Evolutionary conservation across 2,797 vertebrate species (phyloP), one percentile per base, ranked within the genome.

Genomic region (Enteromius viviparus): DNA sequence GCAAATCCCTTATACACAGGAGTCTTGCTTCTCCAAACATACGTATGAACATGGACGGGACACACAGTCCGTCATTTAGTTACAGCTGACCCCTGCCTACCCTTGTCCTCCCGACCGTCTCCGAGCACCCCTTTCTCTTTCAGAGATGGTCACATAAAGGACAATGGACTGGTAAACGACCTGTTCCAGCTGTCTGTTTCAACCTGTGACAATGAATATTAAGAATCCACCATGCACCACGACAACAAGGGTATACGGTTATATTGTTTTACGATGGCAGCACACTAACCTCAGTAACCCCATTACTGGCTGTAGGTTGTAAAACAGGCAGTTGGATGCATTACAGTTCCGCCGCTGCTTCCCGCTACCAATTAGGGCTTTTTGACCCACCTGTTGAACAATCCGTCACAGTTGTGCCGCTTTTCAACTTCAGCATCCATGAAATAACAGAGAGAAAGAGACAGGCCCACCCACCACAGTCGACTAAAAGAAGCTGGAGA

Each of bases 191-290:
- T 51, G 76, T 88, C 88, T 83, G 78, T 87, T 89, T 92, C 86
- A 82, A 91, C 89, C 90, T 6, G 10, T 53, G 69, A 87, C 87
- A 85, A 86, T 92, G 88, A 92, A 91, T 93, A 92, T 93, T 92
- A 93, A 93, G 93, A 93, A 91, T 90, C 88, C 89, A 92, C 91
- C 89, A 92, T 86, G 87, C 87, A 83, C 89, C 88, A 91, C 87
- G 89, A 92, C 89, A 90, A 89, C 88, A 90, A 92, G 88, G 86
- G 85, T 78, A 70, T 89, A 91, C 84, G 88, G 81, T 86, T 91
- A 82, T 90, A 88, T 93, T 94, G 80, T 94, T 93, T 92, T 91
- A 89, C 89, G 90, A 83, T 83, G 86, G 87, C 86, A 85, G 89
- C 89, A 87, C 76, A 78, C 87, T 92, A 90, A 94, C 91, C 91